Conservation (phyloP, 2,113 vertebrate species). For the Lonchura striata region DNA sequence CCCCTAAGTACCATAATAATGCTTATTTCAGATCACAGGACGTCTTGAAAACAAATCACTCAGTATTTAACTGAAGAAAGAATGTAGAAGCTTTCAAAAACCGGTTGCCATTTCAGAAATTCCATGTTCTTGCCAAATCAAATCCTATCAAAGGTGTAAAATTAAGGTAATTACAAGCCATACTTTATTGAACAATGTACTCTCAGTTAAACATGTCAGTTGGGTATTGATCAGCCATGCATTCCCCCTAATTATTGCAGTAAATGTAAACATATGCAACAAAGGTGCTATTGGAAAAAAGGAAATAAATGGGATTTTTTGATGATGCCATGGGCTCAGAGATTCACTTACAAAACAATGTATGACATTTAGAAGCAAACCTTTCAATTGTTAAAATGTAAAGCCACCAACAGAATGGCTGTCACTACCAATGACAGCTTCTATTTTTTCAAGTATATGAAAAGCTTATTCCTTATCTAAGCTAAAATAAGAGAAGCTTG, state of each 20-base stretch:
- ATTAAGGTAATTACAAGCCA: neutral
- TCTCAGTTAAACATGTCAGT: neutral
- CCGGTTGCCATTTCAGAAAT: neutral
- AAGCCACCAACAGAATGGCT: neutral
- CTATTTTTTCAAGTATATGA: neutral
- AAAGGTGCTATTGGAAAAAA: neutral
- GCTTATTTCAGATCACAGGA: neutral
- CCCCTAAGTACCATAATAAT: neutral
- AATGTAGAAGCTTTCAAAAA: neutral
- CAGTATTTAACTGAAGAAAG: neutral
- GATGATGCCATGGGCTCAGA: rapidly evolving
- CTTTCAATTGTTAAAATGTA: neutral
- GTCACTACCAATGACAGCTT: neutral
- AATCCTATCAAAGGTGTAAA: neutral
- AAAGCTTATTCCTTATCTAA: neutral
- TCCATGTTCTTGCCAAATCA: neutral
- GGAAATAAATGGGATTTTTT: neutral
- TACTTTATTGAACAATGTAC: neutral
- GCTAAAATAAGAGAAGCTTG: neutral
- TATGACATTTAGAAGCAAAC: neutral
- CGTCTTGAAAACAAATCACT: neutral
- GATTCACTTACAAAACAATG: neutral
- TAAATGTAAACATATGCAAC: neutral
- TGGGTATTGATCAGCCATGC: neutral
- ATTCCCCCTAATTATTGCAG: neutral